phyloP scores from a whole-genome alignment of 2,797 vertebrate genomes.

The Clarias laeviceps region DNA sequence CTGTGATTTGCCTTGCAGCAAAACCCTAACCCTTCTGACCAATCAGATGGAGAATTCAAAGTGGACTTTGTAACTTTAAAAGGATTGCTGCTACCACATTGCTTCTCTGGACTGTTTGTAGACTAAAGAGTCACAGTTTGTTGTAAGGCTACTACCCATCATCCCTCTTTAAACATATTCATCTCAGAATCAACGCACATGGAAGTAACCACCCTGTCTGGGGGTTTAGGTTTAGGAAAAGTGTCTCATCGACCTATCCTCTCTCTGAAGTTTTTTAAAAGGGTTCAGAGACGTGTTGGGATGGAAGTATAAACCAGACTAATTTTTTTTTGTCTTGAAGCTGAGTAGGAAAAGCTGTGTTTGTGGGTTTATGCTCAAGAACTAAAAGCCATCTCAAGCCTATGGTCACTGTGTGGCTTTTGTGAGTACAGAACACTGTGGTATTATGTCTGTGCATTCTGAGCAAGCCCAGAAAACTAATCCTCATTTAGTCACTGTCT shows the following conservation, averaged over 20 bases:
- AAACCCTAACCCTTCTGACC: not conserved
- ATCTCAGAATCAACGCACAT: not conserved
- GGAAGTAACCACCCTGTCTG: not conserved
- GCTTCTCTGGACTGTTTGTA: not conserved
- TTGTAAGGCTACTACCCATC: not conserved
- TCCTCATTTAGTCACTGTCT: conserved; percentile 52
- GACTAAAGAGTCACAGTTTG: not conserved
- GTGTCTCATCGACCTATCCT: not conserved
- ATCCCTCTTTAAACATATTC: not conserved
- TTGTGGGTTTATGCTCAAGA: conserved; percentile 6
- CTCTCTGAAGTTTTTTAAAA: not conserved
- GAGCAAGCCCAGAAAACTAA: conserved; percentile 32
- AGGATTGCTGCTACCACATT: too few species aligned
- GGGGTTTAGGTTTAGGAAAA: not conserved
- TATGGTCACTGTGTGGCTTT: conserved; percentile 15
- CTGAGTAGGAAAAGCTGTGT: not conserved
- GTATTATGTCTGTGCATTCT: conserved; percentile 30
- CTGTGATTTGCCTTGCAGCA: not conserved
- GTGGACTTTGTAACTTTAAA: not conserved
- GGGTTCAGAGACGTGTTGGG: not conserved
- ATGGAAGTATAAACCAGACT: not conserved
- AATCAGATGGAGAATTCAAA: not conserved
- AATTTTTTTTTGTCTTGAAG: conserved; percentile 1
- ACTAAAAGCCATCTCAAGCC: conserved; percentile 15
- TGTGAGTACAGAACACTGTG: conserved; percentile 32